Evolutionary conservation across 1,140 invertebrate species (phyloP).

Genomic region (Drosophila pallidifrons): DNA sequence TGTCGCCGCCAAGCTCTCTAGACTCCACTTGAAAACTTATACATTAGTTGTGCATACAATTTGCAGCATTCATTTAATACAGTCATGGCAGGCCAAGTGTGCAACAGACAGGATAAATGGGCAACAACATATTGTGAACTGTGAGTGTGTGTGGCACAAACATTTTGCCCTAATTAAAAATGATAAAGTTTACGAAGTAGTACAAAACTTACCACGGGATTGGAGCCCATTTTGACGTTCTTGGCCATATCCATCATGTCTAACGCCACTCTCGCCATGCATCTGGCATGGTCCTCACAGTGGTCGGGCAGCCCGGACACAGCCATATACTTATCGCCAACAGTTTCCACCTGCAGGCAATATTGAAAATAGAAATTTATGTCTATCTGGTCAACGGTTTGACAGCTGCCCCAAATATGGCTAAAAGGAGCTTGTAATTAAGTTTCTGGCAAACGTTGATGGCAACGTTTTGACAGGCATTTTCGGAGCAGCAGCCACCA

Average conservation of each 20-base stretch:
- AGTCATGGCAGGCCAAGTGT: constrained; percentile 35
- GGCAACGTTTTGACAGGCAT: constrained; percentile 31
- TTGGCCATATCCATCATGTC: constrained; percentile 98
- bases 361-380: constrained; percentile 16
- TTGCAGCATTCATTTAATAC: constrained; percentile 51
- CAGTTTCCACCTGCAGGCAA: constrained; percentile 96
- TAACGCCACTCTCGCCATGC: constrained; percentile 95
- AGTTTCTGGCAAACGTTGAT: constrained; percentile 41
- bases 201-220: constrained; percentile 91
- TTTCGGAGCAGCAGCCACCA: constrained; percentile 4
- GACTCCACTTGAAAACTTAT: constrained; percentile 45
- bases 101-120: constrained; percentile 31
- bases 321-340: constrained; percentile 99
- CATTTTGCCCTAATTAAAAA: constrained; percentile 11
- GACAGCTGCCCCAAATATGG: constrained; percentile 55
- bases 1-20: background rate
- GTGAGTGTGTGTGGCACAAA: background rate
- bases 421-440: constrained; percentile 57
- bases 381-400: constrained; percentile 11
- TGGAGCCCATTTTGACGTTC: constrained; percentile 93
- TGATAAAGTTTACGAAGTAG: background rate
- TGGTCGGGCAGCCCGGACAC: constrained; percentile 98
- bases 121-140: background rate
- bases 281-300: constrained; percentile 95
- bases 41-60: constrained; percentile 54